A percentile compares a stretch with the other conserved stretches of the same genome.
These are phyloP conservation scores for Drosophila guanche DNA, from an alignment of 1,140 invertebrate species.

Conservation along the genomic window DNA sequence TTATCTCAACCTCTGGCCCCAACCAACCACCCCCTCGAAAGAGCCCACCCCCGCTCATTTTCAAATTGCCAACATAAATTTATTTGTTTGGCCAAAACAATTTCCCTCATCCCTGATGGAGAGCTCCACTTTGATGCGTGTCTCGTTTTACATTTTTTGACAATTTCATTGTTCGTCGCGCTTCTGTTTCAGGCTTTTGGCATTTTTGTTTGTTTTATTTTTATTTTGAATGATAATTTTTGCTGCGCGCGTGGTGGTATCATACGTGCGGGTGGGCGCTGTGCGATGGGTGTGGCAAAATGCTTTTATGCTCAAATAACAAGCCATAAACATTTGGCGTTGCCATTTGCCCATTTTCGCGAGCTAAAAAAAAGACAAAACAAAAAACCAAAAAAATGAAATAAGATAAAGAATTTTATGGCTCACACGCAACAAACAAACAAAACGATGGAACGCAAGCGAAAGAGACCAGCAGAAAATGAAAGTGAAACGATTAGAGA, in stretches of 20 bases:
- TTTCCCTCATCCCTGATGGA: conserved; percentile 7
- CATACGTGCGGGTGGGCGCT: conserved; percentile 1
- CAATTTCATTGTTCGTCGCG: conserved; percentile 72
- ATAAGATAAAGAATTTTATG: conserved; percentile 80
- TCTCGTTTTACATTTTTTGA: conserved; percentile 79
- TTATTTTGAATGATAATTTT: conserved; percentile 73
- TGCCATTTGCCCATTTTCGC: conserved; percentile 65
- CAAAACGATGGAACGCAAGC: background rate
- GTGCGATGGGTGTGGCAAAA: conserved; percentile 30
- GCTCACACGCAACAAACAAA: conserved; percentile 49
- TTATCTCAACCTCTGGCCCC: conserved; percentile 13
- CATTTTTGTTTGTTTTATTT: conserved; percentile 5
- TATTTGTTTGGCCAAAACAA: conserved; percentile 74
- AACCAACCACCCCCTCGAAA: conserved; percentile 10
- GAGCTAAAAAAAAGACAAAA: conserved; percentile 41
- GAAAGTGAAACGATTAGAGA: background rate
- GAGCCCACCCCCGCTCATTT: conserved; percentile 45
- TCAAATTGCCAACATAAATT: conserved; percentile 78
- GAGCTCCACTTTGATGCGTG: conserved; percentile 62
- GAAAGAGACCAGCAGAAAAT: conserved; percentile 6
- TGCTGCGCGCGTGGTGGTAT: conserved; percentile 1
- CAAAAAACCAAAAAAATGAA: conserved; percentile 54
- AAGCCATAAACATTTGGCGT: conserved; percentile 74
- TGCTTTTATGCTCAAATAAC: conserved; percentile 79
- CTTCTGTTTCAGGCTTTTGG: too few species aligned